Evolutionary conservation across 2,797 vertebrate species (phyloP).

Genomic region (Syngnathus acus): DNA sequence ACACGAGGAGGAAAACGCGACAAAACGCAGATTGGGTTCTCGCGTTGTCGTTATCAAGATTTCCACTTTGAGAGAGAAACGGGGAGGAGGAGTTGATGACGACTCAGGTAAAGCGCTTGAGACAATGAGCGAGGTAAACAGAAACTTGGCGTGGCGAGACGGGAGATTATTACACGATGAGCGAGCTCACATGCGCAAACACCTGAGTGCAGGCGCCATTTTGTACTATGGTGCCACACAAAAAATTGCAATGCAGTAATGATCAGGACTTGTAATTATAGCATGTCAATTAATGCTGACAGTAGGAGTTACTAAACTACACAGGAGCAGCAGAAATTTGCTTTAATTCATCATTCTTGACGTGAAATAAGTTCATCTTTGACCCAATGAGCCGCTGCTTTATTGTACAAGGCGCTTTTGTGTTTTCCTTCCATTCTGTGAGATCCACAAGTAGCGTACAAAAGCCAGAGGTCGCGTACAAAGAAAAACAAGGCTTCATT

Average conservation of each 20-base stretch:
- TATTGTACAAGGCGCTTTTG: background rate
- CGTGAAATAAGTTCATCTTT: background rate
- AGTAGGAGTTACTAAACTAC: background rate
- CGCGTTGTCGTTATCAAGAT: slow-evolving; percentile 45
- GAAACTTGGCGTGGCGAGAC: slow-evolving; percentile 68
- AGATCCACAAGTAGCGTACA: background rate
- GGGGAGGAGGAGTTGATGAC: slow-evolving; percentile 58
- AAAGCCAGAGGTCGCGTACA: background rate
- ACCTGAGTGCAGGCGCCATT: slow-evolving; percentile 22
- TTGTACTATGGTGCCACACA: too few relatives aligned
- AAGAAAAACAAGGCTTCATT: background rate
- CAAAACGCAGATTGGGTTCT: slow-evolving; percentile 38
- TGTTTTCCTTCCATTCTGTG: background rate
- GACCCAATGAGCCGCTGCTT: background rate
- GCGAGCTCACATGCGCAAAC: slow-evolving; percentile 7
- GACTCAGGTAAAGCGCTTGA: slow-evolving; percentile 51
- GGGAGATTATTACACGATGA: slow-evolving; percentile 57
- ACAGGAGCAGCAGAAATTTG: background rate
- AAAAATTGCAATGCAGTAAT: background rate
- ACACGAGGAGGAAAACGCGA: slow-evolving; percentile 34
- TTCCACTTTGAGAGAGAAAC: slow-evolving; percentile 24
- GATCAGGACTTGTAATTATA: background rate
- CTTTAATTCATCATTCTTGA: background rate
- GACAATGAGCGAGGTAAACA: slow-evolving; percentile 63
- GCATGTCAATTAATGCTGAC: background rate